Percentiles rank a stretch among this genome's conserved stretches.
Evolutionary conservation across 2,888 invertebrate species (phyloP).

Genomic region (Hofmannophila pseudospretella): DNA sequence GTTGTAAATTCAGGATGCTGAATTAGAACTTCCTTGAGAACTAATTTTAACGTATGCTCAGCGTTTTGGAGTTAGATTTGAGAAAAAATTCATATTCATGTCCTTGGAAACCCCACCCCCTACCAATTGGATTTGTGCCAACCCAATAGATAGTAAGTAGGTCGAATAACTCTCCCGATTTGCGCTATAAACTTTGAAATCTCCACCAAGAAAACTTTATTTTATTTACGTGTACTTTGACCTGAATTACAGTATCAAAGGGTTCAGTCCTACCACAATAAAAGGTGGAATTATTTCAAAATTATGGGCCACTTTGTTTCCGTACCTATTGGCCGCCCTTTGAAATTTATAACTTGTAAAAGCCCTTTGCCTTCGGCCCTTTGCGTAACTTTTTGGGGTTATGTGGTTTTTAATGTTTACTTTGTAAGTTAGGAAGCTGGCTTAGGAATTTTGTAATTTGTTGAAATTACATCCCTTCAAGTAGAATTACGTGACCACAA

Average conservation of each 20-base stretch:
- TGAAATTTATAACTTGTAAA: conserved; percentile 19
- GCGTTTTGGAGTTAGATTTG: too few species aligned
- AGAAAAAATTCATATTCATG: too few species aligned
- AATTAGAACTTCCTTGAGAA: too few species aligned
- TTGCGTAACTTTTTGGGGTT: conserved; percentile 1
- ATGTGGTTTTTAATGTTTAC: conserved; percentile 1
- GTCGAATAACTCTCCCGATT: too few species aligned
- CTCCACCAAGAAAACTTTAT: conserved; percentile 9
- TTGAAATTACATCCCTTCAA: too few species aligned
- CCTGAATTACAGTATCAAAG: conserved; percentile 11
- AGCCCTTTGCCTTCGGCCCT: conserved; percentile 3
- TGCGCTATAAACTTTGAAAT: too few species aligned
- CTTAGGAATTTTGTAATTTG: not conserved
- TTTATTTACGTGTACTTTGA: conserved; percentile 7
- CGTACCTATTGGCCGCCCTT: conserved; percentile 31
- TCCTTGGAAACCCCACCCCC: too few species aligned
- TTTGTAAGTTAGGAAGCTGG: not conserved
- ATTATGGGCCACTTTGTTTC: conserved; percentile 42
- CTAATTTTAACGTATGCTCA: too few species aligned
- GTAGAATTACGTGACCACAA: too few species aligned
- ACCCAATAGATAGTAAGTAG: too few species aligned
- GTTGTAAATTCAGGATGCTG: too few species aligned
- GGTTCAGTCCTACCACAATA: conserved; percentile 9
- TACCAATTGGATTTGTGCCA: too few species aligned
- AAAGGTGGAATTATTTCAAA: conserved; percentile 39